Evolutionary conservation across 2,113 vertebrate genomes (phyloP), one percentile per base, ranked within the genome.

Genomic region (Chaetorhynchus papuensis): DNA sequence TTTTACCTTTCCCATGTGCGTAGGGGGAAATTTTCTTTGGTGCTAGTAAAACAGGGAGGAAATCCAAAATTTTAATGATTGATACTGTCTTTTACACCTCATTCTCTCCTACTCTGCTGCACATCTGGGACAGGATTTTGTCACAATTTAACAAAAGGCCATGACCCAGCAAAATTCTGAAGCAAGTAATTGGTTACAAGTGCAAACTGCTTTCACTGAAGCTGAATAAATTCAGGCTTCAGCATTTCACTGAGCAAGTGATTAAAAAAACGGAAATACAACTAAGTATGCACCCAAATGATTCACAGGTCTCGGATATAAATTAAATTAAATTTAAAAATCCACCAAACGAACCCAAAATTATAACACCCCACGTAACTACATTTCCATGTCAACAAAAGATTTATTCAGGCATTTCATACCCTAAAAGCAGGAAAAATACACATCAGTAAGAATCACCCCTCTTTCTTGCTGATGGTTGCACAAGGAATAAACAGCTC

Each of bases 401-500:
- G 60, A 66, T 22, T 83, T 90, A 53, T 50, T 70, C 86, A 79
- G 50, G 33, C 35, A 87, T 95, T 95, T 90, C 72, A 44, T 75
- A 61, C 50, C 66, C 75, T 57, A 50, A 87, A 84, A 45, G 63
- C 39, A 87, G 63, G 45, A 61, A 77, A 89, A 93, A 8, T 30
- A 78, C 61, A 80, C 49, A 49, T 74, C 28, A 39, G 15, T 71
- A 80, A 70, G 59, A 77, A 56, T 89, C 83, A 61, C 50, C 31
- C 35, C 93, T 91, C 74, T 53, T 84, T 82, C 83, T 86, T 47
- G 68, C 52, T 70, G 60, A 81, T 66, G 84, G 52, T 72, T 83
- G 82, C 70, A 41, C 57, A 83, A 92, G 74, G 49, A 97, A 78
- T 85, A 96, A 95, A 84, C 47, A 89, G 70, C 83, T 93, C 75